These are phyloP conservation scores for Amazona guildingii DNA, from an alignment of 2,113 vertebrate species.

Conservation along the genomic window DNA sequence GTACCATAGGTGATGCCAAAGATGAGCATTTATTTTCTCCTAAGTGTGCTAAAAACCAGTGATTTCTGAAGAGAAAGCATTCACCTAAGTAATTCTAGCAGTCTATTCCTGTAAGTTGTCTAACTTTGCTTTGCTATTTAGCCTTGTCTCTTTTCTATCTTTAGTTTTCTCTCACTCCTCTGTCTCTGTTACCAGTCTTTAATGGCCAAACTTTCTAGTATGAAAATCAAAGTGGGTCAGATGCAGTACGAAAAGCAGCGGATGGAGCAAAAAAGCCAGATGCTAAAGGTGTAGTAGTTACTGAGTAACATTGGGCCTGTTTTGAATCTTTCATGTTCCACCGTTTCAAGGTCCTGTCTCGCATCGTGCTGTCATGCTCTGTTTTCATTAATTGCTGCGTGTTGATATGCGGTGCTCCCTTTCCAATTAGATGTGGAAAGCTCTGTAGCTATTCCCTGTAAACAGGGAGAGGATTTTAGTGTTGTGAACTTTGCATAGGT, in stretches of 20 bases:
- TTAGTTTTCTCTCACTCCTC: conserved; percentile 73
- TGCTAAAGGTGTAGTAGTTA: conserved; percentile 87
- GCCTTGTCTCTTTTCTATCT: conserved; percentile 72
- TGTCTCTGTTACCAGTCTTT: conserved; percentile 87
- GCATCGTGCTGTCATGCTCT: conserved; percentile 50
- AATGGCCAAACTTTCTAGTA: conserved; percentile 99
- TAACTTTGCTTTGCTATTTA: conserved; percentile 57
- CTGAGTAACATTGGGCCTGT: conserved; percentile 55
- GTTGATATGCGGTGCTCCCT: neutral
- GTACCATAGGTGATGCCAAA: neutral
- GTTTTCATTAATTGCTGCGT: conserved; percentile 28
- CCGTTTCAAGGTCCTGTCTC: conserved; percentile 2
- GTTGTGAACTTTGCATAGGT: neutral
- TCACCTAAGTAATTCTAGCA: neutral
- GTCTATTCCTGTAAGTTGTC: conserved; percentile 25
- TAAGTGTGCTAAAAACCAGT: neutral
- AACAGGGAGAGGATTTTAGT: neutral
- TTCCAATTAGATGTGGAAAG: neutral
- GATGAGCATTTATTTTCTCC: neutral
- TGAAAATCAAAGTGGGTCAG: conserved; percentile 99
- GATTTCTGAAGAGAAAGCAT: neutral
- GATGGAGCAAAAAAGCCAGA: conserved; percentile 91
- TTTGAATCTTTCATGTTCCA: conserved; percentile 33
- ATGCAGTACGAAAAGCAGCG: conserved; percentile 98
- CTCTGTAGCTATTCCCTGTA: neutral